phyloP scores from a whole-genome alignment of 2,797 vertebrate genomes.

The Microctenopoma lineatum region DNA sequence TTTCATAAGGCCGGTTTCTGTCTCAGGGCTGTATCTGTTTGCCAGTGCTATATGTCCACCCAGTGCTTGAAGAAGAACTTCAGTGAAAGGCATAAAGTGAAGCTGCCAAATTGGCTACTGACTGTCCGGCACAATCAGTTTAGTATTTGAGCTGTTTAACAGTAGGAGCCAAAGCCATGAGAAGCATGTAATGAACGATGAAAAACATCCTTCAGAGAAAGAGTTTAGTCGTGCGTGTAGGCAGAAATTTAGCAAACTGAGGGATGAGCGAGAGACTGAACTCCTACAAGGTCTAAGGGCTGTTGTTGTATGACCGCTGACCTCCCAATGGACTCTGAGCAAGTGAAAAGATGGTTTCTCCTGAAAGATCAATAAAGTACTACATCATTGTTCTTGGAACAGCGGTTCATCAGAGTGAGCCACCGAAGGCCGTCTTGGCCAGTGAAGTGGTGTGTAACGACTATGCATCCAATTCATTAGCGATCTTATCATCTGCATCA shows the following conservation, averaged over 20 bases:
- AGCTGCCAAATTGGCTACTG: slow-evolving; percentile 24
- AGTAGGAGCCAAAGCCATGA: slow-evolving; percentile 53
- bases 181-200: slow-evolving; percentile 28
- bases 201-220: slow-evolving; percentile 4
- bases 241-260: slow-evolving; percentile 10
- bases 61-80: slow-evolving; percentile 18
- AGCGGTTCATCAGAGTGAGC: slow-evolving; percentile 17
- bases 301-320: slow-evolving; percentile 50
- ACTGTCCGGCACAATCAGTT: background rate
- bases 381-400: slow-evolving; percentile 18
- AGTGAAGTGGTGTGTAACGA: background rate
- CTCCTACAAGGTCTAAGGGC: slow-evolving; percentile 15
- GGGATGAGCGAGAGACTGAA: slow-evolving; percentile 9
- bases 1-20: slow-evolving; percentile 39
- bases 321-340: slow-evolving; percentile 26
- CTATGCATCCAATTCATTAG: slow-evolving; percentile 18
- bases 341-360: slow-evolving; percentile 20
- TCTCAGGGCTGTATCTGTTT: slow-evolving; percentile 49
- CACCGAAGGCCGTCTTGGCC: background rate
- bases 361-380: slow-evolving; percentile 35
- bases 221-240: slow-evolving; percentile 10
- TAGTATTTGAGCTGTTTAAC: slow-evolving; percentile 25
- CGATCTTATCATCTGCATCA: slow-evolving; percentile 24
- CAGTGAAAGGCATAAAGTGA: slow-evolving; percentile 30
- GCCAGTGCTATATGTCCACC: slow-evolving; percentile 18